phyloP scores from a whole-genome alignment of 2,888 invertebrate genomes.

The Rhodophaea formosa region DNA sequence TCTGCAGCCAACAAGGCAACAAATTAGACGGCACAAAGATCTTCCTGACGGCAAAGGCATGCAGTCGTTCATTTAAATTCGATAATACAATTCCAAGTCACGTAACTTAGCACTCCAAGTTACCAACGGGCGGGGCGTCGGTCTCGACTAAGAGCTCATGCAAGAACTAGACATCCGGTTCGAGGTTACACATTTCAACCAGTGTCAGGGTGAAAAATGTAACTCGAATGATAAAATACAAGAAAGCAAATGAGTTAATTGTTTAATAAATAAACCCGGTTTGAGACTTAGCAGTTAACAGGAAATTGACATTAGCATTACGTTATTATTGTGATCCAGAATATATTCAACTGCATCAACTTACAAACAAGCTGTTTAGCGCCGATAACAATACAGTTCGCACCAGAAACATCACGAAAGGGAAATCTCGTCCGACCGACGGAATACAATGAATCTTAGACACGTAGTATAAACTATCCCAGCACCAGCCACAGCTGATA shows the following conservation, averaged over 20 bases:
- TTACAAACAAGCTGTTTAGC: not conserved
- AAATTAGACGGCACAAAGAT: constrained; percentile 48
- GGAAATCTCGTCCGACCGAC: not conserved
- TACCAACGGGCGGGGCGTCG: constrained; percentile 19
- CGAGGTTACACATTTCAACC: not conserved
- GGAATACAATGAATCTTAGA: not conserved
- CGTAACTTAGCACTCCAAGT: constrained; percentile 48
- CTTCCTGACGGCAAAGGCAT: constrained; percentile 45
- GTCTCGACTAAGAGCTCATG: not conserved
- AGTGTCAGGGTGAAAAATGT: too few species aligned
- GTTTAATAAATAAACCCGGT: not conserved
- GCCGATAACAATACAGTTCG: not conserved
- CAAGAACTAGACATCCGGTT: not conserved
- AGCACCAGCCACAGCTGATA: not conserved
- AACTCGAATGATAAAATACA: too few species aligned
- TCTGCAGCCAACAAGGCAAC: constrained; percentile 41
- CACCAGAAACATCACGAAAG: not conserved
- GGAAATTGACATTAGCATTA: not conserved
- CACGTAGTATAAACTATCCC: not conserved
- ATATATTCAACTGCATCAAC: not conserved
- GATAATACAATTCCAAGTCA: constrained; percentile 59
- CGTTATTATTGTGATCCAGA: not conserved
- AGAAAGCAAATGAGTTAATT: not conserved
- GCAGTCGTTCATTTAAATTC: constrained; percentile 52
- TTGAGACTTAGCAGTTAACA: not conserved